Percentiles rank a stretch among this genome's conserved stretches.
Conservation (phyloP, 2,888 invertebrate genomes). For the Colostygia pectinataria region DNA sequence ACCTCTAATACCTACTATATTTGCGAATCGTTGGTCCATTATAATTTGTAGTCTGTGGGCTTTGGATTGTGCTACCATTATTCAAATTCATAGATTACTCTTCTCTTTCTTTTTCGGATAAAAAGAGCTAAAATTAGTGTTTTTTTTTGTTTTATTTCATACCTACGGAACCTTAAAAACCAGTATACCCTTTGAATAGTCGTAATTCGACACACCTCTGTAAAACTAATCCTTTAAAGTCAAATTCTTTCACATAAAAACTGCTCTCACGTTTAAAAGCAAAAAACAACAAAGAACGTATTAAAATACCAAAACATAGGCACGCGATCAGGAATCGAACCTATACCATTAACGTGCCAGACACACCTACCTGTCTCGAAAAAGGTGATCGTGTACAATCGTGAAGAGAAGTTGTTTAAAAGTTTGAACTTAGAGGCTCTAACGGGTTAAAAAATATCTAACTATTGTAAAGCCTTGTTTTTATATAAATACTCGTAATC, state of each 20-base stretch:
- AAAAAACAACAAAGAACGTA: slow-evolving; percentile 47
- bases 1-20: too few relatives aligned
- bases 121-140: too few relatives aligned
- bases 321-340: slow-evolving; percentile 74
- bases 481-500: too few relatives aligned
- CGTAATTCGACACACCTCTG: slow-evolving; percentile 17
- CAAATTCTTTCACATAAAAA: slow-evolving; percentile 43
- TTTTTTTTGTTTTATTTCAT: too few relatives aligned
- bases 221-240: slow-evolving; percentile 32
- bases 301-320: slow-evolving; percentile 62
- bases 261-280: slow-evolving; percentile 19
- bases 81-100: too few relatives aligned
- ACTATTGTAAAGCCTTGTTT: too few relatives aligned
- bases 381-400: slow-evolving; percentile 50
- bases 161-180: not conserved
- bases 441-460: too few relatives aligned
- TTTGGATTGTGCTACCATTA: too few relatives aligned
- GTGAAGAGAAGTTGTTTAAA: slow-evolving; percentile 30
- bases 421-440: not conserved
- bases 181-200: not conserved
- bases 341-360: slow-evolving; percentile 60
- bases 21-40: too few relatives aligned
- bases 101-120: too few relatives aligned
- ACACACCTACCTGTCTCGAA: slow-evolving; percentile 63
- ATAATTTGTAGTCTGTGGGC: too few relatives aligned